Conservation (phyloP, 2,888 invertebrate genomes). For the Cryptus viduatorius region DNA sequence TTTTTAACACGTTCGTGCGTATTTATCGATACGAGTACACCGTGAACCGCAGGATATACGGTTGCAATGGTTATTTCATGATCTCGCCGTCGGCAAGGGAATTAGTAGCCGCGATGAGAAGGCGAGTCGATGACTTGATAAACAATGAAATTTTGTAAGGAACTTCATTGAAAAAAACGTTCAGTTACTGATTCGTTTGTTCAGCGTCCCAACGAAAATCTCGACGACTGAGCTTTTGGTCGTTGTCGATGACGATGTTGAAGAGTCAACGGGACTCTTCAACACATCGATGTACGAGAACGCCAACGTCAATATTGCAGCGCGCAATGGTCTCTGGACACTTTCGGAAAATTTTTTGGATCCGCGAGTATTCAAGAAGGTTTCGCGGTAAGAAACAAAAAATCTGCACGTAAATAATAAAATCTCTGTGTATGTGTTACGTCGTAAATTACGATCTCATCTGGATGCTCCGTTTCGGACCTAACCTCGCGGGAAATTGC, state of each 20-base stretch:
- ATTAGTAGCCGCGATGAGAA: slow-evolving; percentile 63
- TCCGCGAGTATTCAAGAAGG: slow-evolving; percentile 73
- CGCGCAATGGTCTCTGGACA: slow-evolving; percentile 75
- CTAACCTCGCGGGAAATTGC: too few relatives aligned
- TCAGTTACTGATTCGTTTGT: slow-evolving; percentile 11
- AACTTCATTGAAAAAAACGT: background rate
- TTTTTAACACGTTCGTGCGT: slow-evolving; percentile 74
- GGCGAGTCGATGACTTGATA: slow-evolving; percentile 8
- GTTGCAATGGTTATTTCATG: slow-evolving; percentile 76
- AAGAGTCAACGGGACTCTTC: slow-evolving; percentile 71
- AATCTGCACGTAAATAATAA: background rate
- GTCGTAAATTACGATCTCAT: too few relatives aligned
- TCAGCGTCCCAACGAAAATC: slow-evolving; percentile 74
- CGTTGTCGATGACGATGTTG: slow-evolving; percentile 70
- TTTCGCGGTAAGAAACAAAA: slow-evolving; percentile 71
- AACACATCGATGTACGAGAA: slow-evolving; percentile 74
- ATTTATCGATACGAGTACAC: slow-evolving; percentile 76
- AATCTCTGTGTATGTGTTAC: background rate
- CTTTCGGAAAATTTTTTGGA: slow-evolving; percentile 77
- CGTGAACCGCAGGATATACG: slow-evolving; percentile 63
- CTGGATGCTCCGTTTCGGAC: too few relatives aligned
- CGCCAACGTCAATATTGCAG: slow-evolving; percentile 75
- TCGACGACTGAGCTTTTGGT: slow-evolving; percentile 77
- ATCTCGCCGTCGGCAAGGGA: slow-evolving; percentile 69
- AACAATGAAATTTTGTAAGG: background rate